Evolutionary conservation across 2,113 vertebrate species (phyloP), one percentile per base, ranked within the genome.

Genomic region (Heterocephalus glaber): DNA sequence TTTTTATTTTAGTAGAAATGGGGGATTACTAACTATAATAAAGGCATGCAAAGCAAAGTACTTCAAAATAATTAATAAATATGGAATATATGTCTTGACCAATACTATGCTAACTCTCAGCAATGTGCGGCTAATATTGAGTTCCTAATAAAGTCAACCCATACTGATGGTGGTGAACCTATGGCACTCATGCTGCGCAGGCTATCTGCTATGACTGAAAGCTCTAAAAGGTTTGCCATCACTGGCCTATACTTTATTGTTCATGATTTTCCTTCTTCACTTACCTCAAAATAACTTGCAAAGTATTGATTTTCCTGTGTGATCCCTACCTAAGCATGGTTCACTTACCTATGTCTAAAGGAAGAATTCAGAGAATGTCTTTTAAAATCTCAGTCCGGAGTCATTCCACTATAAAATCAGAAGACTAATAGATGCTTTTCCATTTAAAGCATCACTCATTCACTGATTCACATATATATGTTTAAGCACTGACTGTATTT

Each of bases 1-100:
- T 79, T 38, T 83, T 44, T 85, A 93, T 52, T 85, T 92, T 79
- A 82, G 89, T 77, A 80, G 33, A 85, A 84, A 72, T 77, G 44
- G 44, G 12, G 26, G 28, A 10, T 20, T 63, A 44, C 76, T 56
- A 84, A 35, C 58, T 70, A 82, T 79, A 63, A 89, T 38, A 81
- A 74, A 94, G 1, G 2, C 26, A 66, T 28, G 7, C 82, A 95
- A 93, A 93, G 26, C 33, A 79, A 95, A 92, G 33, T 74, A 70
- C 63, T 90, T 91, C 68, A 89, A 92, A 92, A 77, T 68, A 80
- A 88, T 56, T 80, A 72, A 96, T 30, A 85, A 72, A 82, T 10
- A 86, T 19, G 14, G 20, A 88, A 72, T 80, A 47, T 26, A 72
- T 24, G 16, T 90, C 35, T 95, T 41, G n/a, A 96, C 7, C 20